phyloP scores from a whole-genome alignment of 2,888 invertebrate genomes.

The Pseudococcus viburni region DNA sequence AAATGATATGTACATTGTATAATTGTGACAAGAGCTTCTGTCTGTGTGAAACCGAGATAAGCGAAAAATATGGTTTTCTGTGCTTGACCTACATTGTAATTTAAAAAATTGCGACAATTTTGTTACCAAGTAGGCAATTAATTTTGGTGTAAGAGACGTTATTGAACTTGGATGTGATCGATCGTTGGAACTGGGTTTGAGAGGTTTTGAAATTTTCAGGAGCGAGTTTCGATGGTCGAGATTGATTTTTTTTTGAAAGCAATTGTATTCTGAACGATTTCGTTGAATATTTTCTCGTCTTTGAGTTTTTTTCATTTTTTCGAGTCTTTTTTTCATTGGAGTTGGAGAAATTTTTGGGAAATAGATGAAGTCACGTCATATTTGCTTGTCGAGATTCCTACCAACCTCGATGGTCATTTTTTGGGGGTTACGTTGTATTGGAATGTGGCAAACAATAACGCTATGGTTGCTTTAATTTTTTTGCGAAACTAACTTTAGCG shows the following conservation, averaged over 20 bases:
- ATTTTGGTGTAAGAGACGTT: not conserved
- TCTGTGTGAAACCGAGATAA: not conserved
- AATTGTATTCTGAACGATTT: too few species aligned
- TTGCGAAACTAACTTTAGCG: not conserved
- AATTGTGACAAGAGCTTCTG: not conserved
- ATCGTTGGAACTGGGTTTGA: not conserved
- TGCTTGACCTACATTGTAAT: not conserved
- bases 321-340: too few species aligned
- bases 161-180: too few species aligned
- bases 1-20: not conserved
- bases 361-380: too few species aligned
- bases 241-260: too few species aligned
- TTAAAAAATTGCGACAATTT: not conserved
- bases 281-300: too few species aligned
- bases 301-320: too few species aligned
- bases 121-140: not conserved
- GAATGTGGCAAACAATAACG: not conserved
- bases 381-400: too few species aligned
- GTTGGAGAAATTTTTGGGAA: too few species aligned
- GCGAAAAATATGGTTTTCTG: not conserved
- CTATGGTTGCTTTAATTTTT: not conserved
- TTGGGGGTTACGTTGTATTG: too few species aligned
- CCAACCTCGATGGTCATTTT: too few species aligned
- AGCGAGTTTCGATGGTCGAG: not conserved
- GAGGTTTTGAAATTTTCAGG: not conserved